These are phyloP conservation scores for Leptinotarsa tumamoca DNA, from an alignment of 2,888 invertebrate species.

Conservation along the genomic window DNA sequence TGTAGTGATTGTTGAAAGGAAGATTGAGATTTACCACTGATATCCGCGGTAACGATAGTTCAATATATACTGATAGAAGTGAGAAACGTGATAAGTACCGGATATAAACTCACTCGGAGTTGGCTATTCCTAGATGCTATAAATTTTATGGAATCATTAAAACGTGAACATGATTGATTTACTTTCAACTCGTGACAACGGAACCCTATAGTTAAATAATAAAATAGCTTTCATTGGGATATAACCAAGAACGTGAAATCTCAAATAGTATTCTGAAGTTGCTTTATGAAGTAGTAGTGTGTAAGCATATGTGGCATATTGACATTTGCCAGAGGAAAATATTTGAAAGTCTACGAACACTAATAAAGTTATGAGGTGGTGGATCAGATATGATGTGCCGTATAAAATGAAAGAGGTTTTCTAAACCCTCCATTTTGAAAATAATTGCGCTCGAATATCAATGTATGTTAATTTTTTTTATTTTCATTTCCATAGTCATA, in stretches of 20 bases:
- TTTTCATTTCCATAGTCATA: too few species aligned
- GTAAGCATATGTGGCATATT: background rate
- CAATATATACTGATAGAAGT: background rate
- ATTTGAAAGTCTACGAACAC: too few species aligned
- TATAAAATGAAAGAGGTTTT: too few species aligned
- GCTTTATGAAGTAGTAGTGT: background rate
- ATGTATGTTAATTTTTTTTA: too few species aligned
- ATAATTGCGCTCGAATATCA: too few species aligned
- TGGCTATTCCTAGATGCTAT: background rate
- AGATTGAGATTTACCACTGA: too few species aligned
- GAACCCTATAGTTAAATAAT: background rate
- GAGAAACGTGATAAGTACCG: background rate
- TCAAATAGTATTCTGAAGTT: background rate
- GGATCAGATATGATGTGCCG: too few species aligned
- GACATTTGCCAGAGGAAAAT: background rate
- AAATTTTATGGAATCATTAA: background rate
- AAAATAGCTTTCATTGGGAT: background rate
- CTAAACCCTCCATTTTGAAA: too few species aligned
- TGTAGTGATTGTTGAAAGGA: too few species aligned
- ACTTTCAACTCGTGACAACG: background rate
- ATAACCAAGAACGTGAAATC: background rate
- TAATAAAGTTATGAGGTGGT: too few species aligned
- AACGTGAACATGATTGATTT: conserved; percentile 5
- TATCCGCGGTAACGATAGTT: background rate
- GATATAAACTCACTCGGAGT: background rate